Base-by-base conservation (phyloP, 2,888 invertebrate genomes). In the Drosophila buzzatii region DNA sequence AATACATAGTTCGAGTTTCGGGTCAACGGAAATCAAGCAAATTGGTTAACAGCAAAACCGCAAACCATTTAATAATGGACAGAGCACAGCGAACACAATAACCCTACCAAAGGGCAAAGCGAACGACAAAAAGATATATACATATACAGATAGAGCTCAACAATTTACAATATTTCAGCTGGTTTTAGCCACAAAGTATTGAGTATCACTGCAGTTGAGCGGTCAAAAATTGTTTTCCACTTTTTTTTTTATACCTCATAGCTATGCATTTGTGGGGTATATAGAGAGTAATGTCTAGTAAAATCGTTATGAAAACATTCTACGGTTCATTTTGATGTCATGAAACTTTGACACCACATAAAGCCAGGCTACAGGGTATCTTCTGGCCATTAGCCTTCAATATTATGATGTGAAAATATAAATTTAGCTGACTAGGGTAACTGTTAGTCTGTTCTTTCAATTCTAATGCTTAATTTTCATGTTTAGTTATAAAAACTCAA, bases 51-150 rank as follows among this genome's bases (percentile, higher is more conserved):
- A 86, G 84, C 74, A 63, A 70, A 86, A 90, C 86, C 86, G 71
- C 90, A 86, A 86, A 86, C 72, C 89, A 81, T 86, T 86, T 90
- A 89, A 90, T 81, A 89, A 81, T 81, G 73, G 68, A 75, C 70
- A 42, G 41, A 44, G 27, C 27, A 37, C n/a, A 37, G n/a, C 23
- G 45, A 33, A 51, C 51, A 47, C 27, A 57, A 58, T 58, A 47
- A 18, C 44, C 44, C 58, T 42, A 2, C 31, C 31, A 51, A 42
- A 23, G n/a, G 27, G 45, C 31, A 51, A 41, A 47, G 9, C n/a
- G 45, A 35, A 56, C 39, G 27, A 56, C 16, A 31, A 33, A 45
- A 33, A 51, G 18, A 51, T 10, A 35, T 10, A 51, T 16, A 51
- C 0, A 49, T 12, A 49, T 12, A 10, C 12, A 20, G 5, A 14